phyloP scores from a whole-genome alignment of 2,113 vertebrate genomes.

The Myotis davidii region DNA sequence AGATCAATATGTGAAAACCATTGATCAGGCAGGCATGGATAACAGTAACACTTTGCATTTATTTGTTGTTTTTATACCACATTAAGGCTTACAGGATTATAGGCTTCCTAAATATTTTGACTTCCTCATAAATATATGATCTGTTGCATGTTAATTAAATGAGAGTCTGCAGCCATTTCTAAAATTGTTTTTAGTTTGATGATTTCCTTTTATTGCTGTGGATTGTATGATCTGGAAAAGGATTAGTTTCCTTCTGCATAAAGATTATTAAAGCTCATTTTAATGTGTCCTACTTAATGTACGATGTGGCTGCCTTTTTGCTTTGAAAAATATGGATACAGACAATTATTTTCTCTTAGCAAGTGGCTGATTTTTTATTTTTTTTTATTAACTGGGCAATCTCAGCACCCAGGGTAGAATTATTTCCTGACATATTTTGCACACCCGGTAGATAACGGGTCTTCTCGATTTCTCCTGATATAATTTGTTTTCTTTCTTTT shows the following conservation, averaged over 20 bases:
- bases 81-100: conserved; percentile 89
- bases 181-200: conserved; percentile 85
- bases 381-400: conserved; percentile 67
- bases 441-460: conserved; percentile 55
- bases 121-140: conserved; percentile 89
- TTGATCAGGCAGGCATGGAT: conserved; percentile 91
- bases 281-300: conserved; percentile 75
- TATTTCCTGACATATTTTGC: conserved; percentile 71
- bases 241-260: conserved; percentile 84
- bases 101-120: conserved; percentile 90
- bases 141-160: conserved; percentile 89
- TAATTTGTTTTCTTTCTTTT: conserved; percentile 63
- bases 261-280: conserved; percentile 84
- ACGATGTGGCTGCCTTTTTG: conserved; percentile 78
- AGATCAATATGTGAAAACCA: conserved; percentile 91
- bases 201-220: conserved; percentile 81
- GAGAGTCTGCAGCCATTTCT: conserved; percentile 85
- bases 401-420: conserved; percentile 60
- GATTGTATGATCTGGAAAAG: conserved; percentile 84
- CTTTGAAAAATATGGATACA: conserved; percentile 75
- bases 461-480: conserved; percentile 71
- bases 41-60: conserved; percentile 89
- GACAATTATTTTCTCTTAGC: conserved; percentile 77
- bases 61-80: conserved; percentile 89
- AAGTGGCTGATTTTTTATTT: conserved; percentile 71